A percentile compares a stretch with the other conserved stretches of the same genome.
Evolutionary conservation across 2,888 invertebrate species (phyloP).

Genomic region (Hydraecia micacea): DNA sequence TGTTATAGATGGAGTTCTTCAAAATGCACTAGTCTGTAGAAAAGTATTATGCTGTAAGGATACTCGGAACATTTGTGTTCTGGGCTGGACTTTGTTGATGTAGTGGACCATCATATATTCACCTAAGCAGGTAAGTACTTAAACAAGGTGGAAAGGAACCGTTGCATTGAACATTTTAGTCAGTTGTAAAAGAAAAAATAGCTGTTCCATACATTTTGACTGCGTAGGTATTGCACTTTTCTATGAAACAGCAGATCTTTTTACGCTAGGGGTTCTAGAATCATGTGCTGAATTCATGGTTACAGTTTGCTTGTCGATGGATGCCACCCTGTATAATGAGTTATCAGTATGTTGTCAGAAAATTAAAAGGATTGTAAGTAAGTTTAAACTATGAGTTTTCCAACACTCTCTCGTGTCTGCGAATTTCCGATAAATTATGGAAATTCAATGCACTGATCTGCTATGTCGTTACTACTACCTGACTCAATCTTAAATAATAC

Average conservation of each 20-base stretch:
- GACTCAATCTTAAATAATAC: constrained; percentile 14
- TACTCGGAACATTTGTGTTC: neutral
- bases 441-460: constrained; percentile 10
- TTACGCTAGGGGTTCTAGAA: no score
- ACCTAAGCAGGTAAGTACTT: neutral
- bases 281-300: neutral
- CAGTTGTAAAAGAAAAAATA: no score
- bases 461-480: neutral
- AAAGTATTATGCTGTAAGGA: neutral
- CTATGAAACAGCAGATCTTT: no score
- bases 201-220: no score
- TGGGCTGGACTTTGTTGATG: neutral
- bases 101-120: neutral
- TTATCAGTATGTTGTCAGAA: neutral
- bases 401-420: neutral
- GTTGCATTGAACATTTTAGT: no score
- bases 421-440: neutral
- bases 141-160: no score
- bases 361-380: neutral
- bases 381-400: neutral
- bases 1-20: neutral
- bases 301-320: neutral
- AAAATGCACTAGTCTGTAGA: neutral
- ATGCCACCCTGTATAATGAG: neutral
- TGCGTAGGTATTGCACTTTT: no score